A percentile compares a stretch with the other conserved stretches of the same genome.
Evolutionary conservation across 2,797 vertebrate genomes (phyloP).

Genomic region (Huso huso): DNA sequence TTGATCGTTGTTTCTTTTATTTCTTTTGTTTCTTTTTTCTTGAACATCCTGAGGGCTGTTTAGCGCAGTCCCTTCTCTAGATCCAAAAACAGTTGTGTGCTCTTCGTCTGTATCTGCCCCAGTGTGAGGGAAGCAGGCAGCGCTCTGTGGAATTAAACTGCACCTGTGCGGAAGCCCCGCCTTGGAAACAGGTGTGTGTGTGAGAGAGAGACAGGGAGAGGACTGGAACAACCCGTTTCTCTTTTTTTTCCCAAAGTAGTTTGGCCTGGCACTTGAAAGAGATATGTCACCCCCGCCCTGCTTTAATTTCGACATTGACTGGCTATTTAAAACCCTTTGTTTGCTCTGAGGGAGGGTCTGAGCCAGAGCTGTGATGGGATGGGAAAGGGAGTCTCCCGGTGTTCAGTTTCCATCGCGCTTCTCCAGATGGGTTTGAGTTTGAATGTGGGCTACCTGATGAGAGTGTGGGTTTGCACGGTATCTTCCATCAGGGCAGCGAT

Average conservation of each 20-base stretch:
- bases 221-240: constrained; percentile 58
- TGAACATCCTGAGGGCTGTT: constrained; percentile 51
- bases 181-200: constrained; percentile 51
- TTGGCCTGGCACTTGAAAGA: neutral
- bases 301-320: too few relatives aligned
- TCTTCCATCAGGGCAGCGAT: too few relatives aligned
- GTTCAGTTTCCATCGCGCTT: too few relatives aligned
- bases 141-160: constrained; percentile 28
- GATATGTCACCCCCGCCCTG: too few relatives aligned
- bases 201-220: constrained; percentile 24
- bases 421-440: too few relatives aligned
- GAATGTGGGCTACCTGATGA: too few relatives aligned
- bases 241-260: constrained; percentile 36
- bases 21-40: constrained; percentile 42
- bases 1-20: constrained; percentile 31
- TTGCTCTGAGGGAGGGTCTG: too few relatives aligned
- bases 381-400: too few relatives aligned
- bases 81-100: constrained; percentile 9
- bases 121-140: constrained; percentile 17
- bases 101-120: constrained; percentile 7
- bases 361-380: too few relatives aligned
- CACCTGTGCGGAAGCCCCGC: constrained; percentile 42
- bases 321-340: too few relatives aligned
- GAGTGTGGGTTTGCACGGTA: too few relatives aligned
- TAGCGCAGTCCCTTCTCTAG: constrained; percentile 23